phyloP scores from a whole-genome alignment of 1,140 invertebrate species.

The Tetragnatha versicolor region DNA sequence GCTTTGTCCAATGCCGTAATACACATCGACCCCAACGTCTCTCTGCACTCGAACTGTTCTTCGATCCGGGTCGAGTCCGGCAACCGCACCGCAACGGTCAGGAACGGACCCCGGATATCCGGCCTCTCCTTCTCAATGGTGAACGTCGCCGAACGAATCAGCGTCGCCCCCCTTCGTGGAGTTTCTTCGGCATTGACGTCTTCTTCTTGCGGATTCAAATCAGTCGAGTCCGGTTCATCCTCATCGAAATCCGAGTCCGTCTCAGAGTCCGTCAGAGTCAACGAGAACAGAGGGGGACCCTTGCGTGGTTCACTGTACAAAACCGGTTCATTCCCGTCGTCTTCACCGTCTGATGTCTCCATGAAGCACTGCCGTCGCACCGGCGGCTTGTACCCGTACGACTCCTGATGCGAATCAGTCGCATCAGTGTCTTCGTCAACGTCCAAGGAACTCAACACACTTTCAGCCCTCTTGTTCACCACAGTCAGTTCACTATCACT shows the following conservation, averaged over 20 bases:
- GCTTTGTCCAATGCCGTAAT: conserved; percentile 21
- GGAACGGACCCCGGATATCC: conserved; percentile 3
- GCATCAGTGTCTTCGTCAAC: conserved; percentile 22
- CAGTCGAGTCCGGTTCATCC: neutral
- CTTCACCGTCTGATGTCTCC: neutral
- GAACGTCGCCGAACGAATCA: conserved; percentile 44
- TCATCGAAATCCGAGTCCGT: conserved; percentile 48
- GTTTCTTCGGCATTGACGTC: neutral
- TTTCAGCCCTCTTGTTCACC: too few relatives aligned
- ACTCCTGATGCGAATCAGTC: neutral
- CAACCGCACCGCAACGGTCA: conserved; percentile 31
- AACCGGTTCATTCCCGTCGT: too few relatives aligned
- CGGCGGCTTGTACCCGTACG: too few relatives aligned
- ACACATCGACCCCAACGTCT: conserved; percentile 17
- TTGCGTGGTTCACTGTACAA: too few relatives aligned
- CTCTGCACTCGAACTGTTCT: conserved; percentile 33
- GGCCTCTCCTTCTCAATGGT: conserved; percentile 43
- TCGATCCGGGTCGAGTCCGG: conserved; percentile 29
- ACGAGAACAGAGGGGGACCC: conserved; percentile 3
- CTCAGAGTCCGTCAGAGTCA: conserved; percentile 33
- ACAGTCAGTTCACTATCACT: neutral
- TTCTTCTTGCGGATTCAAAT: neutral
- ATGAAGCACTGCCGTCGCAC: neutral
- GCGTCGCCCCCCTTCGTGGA: conserved; percentile 14
- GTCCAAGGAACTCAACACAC: neutral